phyloP scores from a whole-genome alignment of 1,140 invertebrate genomes.

The Camponotus floridanus region DNA sequence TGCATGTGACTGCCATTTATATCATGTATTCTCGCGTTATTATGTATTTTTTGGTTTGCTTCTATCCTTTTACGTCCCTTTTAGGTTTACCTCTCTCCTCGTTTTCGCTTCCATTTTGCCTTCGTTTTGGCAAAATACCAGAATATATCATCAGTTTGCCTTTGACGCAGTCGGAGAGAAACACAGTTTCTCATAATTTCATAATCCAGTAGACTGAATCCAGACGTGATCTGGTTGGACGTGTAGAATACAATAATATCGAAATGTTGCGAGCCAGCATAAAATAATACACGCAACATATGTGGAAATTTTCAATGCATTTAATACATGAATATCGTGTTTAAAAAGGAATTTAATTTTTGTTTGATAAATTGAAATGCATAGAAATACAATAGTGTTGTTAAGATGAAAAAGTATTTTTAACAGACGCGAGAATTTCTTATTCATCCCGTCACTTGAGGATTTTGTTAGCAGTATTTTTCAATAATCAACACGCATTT shows the following conservation, averaged over 20 bases:
- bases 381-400: neutral
- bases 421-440: neutral
- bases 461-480: neutral
- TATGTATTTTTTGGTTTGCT: neutral
- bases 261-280: neutral
- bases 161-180: slow-evolving; percentile 49
- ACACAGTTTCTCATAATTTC: slow-evolving; percentile 53
- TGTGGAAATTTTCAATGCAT: neutral
- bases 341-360: neutral
- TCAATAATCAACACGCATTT: neutral
- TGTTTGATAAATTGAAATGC: slow-evolving; percentile 9
- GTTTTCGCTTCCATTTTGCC: slow-evolving; percentile 55
- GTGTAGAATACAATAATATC: slow-evolving; percentile 35
- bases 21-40: neutral
- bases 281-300: neutral
- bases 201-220: slow-evolving; percentile 47
- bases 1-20: slow-evolving; percentile 24
- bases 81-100: slow-evolving; percentile 26
- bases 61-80: neutral
- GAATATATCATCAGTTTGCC: slow-evolving; percentile 50
- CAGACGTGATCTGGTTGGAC: neutral
- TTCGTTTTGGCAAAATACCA: slow-evolving; percentile 59
- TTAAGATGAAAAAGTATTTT: neutral
- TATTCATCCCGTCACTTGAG: neutral
- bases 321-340: neutral